These are phyloP conservation scores for Capreolus pygargus DNA, from an alignment of 2,113 vertebrate genomes.

Conservation along the genomic window DNA sequence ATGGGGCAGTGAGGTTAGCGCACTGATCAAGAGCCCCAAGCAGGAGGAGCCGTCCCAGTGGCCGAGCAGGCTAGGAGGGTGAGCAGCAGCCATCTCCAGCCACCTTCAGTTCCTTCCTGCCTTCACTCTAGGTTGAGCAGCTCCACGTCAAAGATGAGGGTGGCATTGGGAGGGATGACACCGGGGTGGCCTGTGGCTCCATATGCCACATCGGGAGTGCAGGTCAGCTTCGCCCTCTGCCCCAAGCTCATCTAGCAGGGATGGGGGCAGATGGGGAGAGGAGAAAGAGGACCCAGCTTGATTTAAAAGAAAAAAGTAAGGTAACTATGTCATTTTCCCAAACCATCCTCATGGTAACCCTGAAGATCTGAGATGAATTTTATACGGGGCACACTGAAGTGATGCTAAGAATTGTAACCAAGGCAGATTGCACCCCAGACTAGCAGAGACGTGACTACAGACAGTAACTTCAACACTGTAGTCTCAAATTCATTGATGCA, in stretches of 20 bases:
- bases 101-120: conserved; percentile 60
- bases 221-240: conserved; percentile 97
- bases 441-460: background rate
- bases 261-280: conserved; percentile 61
- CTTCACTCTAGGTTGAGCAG: conserved; percentile 96
- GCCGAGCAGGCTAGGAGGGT: conserved; percentile 62
- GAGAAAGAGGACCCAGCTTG: conserved; percentile 75
- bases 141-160: conserved; percentile 98
- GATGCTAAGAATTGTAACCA: background rate
- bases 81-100: conserved; percentile 57
- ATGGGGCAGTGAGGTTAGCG: background rate
- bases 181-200: conserved; percentile 96
- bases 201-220: conserved; percentile 97
- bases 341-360: conserved; percentile 1
- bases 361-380: conserved; percentile 9
- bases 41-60: conserved; percentile 72
- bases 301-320: conserved; percentile 70
- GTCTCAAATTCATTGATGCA: background rate
- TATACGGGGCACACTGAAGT: background rate
- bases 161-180: conserved; percentile 97
- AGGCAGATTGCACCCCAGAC: background rate
- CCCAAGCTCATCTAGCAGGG: conserved; percentile 95
- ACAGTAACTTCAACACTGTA: background rate
- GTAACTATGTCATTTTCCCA: conserved; percentile 65
- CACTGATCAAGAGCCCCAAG: conserved; percentile 67